phyloP scores from a whole-genome alignment of 1,140 invertebrate genomes.

The Sarcophaga bullata region DNA sequence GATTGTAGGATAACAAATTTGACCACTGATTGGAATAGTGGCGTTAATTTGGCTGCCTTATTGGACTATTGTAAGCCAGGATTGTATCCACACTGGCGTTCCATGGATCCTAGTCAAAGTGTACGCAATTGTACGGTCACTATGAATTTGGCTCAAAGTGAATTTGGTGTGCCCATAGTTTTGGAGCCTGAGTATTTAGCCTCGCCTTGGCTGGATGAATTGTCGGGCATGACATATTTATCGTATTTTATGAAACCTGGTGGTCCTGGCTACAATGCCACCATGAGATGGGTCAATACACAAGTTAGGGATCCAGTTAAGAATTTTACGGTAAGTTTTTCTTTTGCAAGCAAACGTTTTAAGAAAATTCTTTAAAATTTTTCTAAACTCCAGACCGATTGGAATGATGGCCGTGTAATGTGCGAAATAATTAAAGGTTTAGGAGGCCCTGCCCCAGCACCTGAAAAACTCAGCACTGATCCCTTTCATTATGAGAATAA shows the following conservation, averaged over 20 bases:
- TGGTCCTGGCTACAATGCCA: conserved; percentile 92
- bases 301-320: conserved; percentile 80
- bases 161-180: conserved; percentile 93
- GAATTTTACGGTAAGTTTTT: conserved; percentile 88
- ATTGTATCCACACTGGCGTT: conserved; percentile 90
- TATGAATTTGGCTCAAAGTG: conserved; percentile 90
- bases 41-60: conserved; percentile 85
- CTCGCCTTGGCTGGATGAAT: conserved; percentile 94
- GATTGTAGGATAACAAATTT: conserved; percentile 95
- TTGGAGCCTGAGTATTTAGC: conserved; percentile 95
- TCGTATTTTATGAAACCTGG: conserved; percentile 98
- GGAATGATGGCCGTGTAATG: conserved; percentile 92
- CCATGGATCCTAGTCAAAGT: conserved; percentile 76
- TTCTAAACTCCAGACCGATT: conserved; percentile 80
- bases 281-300: conserved; percentile 90
- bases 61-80: conserved; percentile 94
- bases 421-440: conserved; percentile 87
- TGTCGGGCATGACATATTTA: conserved; percentile 98
- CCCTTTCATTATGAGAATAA: conserved; percentile 85
- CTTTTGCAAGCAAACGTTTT: not conserved
- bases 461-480: conserved; percentile 78
- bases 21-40: conserved; percentile 97
- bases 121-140: conserved; percentile 91
- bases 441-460: conserved; percentile 84
- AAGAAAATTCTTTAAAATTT: not conserved